Percentiles rank a stretch among this genome's conserved stretches.
Evolutionary conservation across 1,140 invertebrate species (phyloP).

Genomic region (Whitmania pigra): DNA sequence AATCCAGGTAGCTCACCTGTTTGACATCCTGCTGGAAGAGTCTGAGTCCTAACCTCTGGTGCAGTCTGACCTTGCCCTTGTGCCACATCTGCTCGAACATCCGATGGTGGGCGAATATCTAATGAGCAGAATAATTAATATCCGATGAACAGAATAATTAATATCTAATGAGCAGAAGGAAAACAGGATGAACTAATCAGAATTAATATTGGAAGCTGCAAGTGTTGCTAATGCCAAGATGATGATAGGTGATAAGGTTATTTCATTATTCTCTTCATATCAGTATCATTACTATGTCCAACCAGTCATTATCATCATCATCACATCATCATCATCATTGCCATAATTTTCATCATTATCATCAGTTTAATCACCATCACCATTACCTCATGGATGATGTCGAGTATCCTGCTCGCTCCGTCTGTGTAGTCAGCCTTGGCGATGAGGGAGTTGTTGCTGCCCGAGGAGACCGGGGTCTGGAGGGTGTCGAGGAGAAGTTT

Average conservation of each 20-base stretch:
- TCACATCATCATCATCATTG: too few relatives aligned
- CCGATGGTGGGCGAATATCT: constrained; percentile 81
- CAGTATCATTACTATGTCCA: background rate
- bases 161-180: too few relatives aligned
- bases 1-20: constrained; percentile 34
- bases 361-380: background rate
- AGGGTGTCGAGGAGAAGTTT: constrained; percentile 43
- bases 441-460: constrained; percentile 61
- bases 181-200: background rate
- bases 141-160: too few relatives aligned
- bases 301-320: background rate
- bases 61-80: constrained; percentile 76
- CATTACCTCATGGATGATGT: constrained; percentile 47
- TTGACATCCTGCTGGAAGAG: constrained; percentile 85
- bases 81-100: constrained; percentile 86
- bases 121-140: too few relatives aligned
- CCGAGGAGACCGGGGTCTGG: constrained; percentile 40
- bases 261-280: background rate
- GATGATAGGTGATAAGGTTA: too few relatives aligned
- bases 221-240: background rate
- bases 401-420: constrained; percentile 49
- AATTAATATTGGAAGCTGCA: too few relatives aligned
- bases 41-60: constrained; percentile 78
- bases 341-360: too few relatives aligned
- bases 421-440: constrained; percentile 77